Base-by-base conservation (phyloP, 2,113 vertebrate genomes). In the Cettia cetti region DNA sequence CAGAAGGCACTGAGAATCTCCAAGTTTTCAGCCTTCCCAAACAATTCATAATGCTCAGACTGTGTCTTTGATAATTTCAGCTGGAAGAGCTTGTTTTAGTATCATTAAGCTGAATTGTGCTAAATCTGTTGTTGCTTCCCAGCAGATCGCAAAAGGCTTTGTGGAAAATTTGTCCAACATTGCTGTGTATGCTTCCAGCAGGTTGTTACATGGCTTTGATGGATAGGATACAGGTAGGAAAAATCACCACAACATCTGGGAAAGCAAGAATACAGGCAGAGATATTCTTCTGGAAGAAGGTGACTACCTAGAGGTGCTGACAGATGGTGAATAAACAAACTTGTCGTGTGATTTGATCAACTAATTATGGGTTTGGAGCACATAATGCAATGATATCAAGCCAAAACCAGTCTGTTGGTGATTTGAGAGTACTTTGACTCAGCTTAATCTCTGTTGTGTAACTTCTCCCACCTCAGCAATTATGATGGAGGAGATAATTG, bases 171-270 rank as follows among this genome's bases (percentile, higher is more conserved):
- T 95, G 95, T 96, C 93, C 76, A 82, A 92, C 90, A 90, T 78
- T 39, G 69, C 69, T 84, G 60, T 35, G 47, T 83, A 0, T 60
- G 65, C 69, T 90, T 90, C 93, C 94, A 92, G 90, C 80, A 69
- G 82, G 65, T 86, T 90, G 80, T 78, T 95, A 96, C 92, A 92
- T 93, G 88, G 90, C 85, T 96, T 93, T 95, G 90, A 96, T 96
- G 77, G 86, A 95, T 94, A 93, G 65, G 49, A 35, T 79, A 50
- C 49, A 75, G 71, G 47, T 56, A 93, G 85, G 64, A 96, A 96
- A 96, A 93, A 90, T 90, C 85, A 71, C 64, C n/a, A 7, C 21
- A 90, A 90, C 93, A 94, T 93, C 93, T 89, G 76, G 88, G 33
- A 56, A 77, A 77, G 72, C 26, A 92, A 84, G 61, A 89, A 72